These are phyloP conservation scores for Dynastes grantii DNA, from an alignment of 2,888 invertebrate genomes.

Conservation along the genomic window DNA sequence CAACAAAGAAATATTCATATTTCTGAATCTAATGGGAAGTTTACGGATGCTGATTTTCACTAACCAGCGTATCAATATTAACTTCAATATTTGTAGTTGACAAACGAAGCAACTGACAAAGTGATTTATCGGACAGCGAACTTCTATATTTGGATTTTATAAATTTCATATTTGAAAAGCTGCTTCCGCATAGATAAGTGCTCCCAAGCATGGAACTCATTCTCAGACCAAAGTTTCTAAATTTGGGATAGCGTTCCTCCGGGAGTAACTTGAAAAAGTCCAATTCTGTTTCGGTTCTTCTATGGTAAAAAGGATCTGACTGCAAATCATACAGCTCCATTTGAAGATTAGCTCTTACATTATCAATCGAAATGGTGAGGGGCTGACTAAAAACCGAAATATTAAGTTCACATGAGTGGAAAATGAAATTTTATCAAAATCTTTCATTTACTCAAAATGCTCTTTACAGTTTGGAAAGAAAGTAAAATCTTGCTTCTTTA, in stretches of 20 bases:
- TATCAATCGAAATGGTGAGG: background rate
- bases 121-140: too few relatives aligned
- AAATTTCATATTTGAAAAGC: too few relatives aligned
- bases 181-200: background rate
- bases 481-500: conserved; percentile 45
- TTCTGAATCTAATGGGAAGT: too few relatives aligned
- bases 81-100: too few relatives aligned
- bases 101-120: too few relatives aligned
- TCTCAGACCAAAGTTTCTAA: conserved; percentile 52
- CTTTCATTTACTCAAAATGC: conserved; percentile 53
- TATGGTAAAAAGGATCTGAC: conserved; percentile 45
- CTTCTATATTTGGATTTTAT: too few relatives aligned
- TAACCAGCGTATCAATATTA: too few relatives aligned
- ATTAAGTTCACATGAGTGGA: conserved; percentile 44
- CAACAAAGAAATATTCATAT: too few relatives aligned
- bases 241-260: conserved; percentile 55
- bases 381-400: background rate
- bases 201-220: background rate
- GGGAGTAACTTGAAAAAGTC: conserved; percentile 55
- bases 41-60: too few relatives aligned
- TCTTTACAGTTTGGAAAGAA: conserved; percentile 29
- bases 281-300: conserved; percentile 54
- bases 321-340: conserved; percentile 33
- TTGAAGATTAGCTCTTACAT: conserved; percentile 6
- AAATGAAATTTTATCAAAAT: background rate